Percentiles rank a stretch among this genome's conserved stretches.
Conservation (phyloP, 1,140 invertebrate genomes). For the Ostrea edulis region DNA sequence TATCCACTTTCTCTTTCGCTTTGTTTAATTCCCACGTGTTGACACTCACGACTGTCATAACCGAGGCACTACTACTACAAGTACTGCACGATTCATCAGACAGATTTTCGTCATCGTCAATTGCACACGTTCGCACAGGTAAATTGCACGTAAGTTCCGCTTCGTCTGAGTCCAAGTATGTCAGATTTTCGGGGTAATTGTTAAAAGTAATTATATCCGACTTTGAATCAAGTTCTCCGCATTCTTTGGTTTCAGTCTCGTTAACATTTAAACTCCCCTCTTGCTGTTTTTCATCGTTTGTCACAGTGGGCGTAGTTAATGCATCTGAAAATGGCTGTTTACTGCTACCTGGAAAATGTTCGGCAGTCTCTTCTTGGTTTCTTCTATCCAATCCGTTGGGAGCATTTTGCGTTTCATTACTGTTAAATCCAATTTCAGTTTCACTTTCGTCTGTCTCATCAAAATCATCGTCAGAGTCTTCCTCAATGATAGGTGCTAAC, state of each 20-base stretch:
- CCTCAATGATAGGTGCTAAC: conserved; percentile 73
- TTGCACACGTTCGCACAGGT: conserved; percentile 54
- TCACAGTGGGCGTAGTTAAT: neutral
- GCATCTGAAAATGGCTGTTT: neutral
- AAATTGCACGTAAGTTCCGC: conserved; percentile 45
- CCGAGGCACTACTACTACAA: conserved; percentile 48
- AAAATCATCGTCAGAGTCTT: conserved; percentile 67
- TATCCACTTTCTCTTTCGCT: conserved; percentile 34
- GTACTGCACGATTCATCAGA: conserved; percentile 56
- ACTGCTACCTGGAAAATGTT: neutral
- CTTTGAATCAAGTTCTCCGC: conserved; percentile 18
- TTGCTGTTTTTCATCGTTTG: neutral
- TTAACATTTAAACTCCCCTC: conserved; percentile 25
- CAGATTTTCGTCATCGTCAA: conserved; percentile 54
- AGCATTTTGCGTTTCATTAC: neutral
- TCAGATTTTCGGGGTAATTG: conserved; percentile 10
- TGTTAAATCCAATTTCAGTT: conserved; percentile 39
- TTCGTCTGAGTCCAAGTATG: conserved; percentile 33
- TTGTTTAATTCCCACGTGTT: conserved; percentile 35
- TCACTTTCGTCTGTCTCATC: conserved; percentile 52
- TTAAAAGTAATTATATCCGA: conserved; percentile 16
- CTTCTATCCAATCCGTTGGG: neutral
- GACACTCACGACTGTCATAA: conserved; percentile 54
- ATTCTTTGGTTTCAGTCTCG: conserved; percentile 29
- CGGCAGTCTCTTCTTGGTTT: neutral